phyloP scores from a whole-genome alignment of 2,888 invertebrate species.

The Sialis lutaria region DNA sequence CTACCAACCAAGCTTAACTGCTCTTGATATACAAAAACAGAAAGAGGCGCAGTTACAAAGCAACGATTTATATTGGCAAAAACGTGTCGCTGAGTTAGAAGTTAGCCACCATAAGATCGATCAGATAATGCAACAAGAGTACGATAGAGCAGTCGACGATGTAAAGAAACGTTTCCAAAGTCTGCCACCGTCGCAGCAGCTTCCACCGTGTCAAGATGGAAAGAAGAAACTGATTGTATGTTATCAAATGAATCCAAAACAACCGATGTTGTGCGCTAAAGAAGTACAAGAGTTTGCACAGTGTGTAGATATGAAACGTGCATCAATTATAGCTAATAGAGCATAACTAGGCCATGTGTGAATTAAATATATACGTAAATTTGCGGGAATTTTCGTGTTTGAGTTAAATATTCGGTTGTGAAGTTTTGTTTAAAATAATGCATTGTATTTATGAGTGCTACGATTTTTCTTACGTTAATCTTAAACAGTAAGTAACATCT shows the following conservation, averaged over 20 bases:
- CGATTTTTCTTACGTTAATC: too few species aligned
- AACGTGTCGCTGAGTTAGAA: constrained; percentile 33
- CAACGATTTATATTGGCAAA: constrained; percentile 42
- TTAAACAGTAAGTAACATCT: too few species aligned
- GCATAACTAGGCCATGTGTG: constrained; percentile 3
- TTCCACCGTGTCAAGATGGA: constrained; percentile 34
- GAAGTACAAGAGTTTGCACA: constrained; percentile 40
- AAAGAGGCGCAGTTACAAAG: constrained; percentile 36
- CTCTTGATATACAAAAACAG: constrained; percentile 29
- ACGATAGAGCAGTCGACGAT: constrained; percentile 31
- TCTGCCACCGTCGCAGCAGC: constrained; percentile 20
- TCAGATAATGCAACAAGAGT: constrained; percentile 35
- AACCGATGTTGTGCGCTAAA: constrained; percentile 38
- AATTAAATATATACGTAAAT: too few species aligned
- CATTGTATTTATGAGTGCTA: too few species aligned
- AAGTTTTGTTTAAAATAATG: too few species aligned
- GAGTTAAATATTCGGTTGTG: too few species aligned
- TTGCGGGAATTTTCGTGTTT: too few species aligned
- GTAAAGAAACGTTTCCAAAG: constrained; percentile 24
- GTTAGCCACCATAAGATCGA: constrained; percentile 36
- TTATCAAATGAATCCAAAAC: constrained; percentile 36
- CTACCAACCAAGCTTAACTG: constrained; percentile 23
- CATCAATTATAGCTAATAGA: constrained; percentile 21
- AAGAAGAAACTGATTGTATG: constrained; percentile 38
- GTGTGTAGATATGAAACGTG: constrained; percentile 39